Percentiles rank a stretch among this genome's conserved stretches.
These are phyloP conservation scores for Tetragnatha versicolor DNA, from an alignment of 1,140 invertebrate genomes.

Conservation along the genomic window DNA sequence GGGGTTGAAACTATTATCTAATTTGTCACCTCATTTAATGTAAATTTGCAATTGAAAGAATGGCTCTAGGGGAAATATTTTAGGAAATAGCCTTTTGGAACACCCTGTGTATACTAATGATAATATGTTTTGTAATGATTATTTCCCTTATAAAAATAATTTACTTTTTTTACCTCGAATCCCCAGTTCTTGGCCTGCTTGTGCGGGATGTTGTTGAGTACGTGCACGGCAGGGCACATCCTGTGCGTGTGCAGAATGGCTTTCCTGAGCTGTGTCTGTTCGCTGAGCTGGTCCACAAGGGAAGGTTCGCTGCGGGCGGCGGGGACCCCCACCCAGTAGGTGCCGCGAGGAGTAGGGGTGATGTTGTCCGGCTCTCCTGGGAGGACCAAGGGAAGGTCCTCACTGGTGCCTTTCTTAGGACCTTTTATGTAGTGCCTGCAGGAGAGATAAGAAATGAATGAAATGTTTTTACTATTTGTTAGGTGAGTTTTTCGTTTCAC, in stretches of 20 bases:
- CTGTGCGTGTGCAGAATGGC: constrained; percentile 57
- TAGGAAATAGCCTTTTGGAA: no score
- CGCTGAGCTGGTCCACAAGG: constrained; percentile 61
- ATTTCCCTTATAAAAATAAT: no score
- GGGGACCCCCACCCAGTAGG: constrained; percentile 73
- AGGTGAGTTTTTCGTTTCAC: no score
- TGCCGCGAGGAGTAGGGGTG: constrained; percentile 71
- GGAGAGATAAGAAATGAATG: constrained; percentile 61
- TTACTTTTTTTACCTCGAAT: constrained; percentile 49
- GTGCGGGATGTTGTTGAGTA: constrained; percentile 10
- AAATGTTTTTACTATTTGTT: no score
- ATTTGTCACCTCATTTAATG: no score
- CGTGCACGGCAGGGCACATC: not conserved
- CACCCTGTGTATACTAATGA: no score
- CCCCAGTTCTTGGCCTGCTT: constrained; percentile 27
- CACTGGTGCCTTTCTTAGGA: constrained; percentile 72
- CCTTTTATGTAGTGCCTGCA: constrained; percentile 77
- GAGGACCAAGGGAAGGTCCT: constrained; percentile 79
- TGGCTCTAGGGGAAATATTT: no score
- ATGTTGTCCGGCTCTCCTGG: constrained; percentile 85
- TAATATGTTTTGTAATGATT: no score
- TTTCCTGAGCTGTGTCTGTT: constrained; percentile 62
- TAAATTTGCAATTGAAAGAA: no score
- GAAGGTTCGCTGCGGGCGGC: constrained; percentile 60
- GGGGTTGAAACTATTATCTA: no score